phyloP scores from a whole-genome alignment of 2,797 vertebrate genomes.

The Botia almorhae region DNA sequence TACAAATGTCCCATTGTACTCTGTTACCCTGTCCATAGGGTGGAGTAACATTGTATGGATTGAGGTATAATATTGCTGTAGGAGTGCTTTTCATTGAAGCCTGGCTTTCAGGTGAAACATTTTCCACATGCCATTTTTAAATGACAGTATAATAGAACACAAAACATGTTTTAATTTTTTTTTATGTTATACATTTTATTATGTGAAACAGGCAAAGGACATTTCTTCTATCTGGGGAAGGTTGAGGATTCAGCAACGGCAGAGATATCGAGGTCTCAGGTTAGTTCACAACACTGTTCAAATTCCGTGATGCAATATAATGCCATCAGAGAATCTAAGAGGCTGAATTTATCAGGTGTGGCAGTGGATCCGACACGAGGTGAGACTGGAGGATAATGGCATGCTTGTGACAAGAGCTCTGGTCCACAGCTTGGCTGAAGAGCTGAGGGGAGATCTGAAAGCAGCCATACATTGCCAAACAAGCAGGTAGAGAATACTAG shows the following conservation, averaged over 20 bases:
- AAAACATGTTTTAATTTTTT: not conserved
- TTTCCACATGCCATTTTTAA: not conserved
- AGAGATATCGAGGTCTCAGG: slow-evolving; percentile 84
- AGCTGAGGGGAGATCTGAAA: slow-evolving; percentile 66
- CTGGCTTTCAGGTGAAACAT: slow-evolving; percentile 79
- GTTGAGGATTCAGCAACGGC: slow-evolving; percentile 82
- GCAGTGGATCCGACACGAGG: slow-evolving; percentile 80
- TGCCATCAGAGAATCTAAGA: not conserved
- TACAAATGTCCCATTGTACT: not conserved
- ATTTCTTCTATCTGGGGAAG: slow-evolving; percentile 80
- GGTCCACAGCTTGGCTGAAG: slow-evolving; percentile 70
- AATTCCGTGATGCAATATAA: not conserved
- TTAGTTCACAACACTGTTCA: slow-evolving; percentile 41
- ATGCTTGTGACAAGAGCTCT: slow-evolving; percentile 70
- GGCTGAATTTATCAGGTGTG: slow-evolving; percentile 69
- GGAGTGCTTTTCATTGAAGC: slow-evolving; percentile 81
- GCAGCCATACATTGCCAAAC: slow-evolving; percentile 44
- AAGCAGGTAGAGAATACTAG: slow-evolving; percentile 58
- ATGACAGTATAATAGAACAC: not conserved
- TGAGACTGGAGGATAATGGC: slow-evolving; percentile 74
- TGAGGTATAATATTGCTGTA: slow-evolving; percentile 79
- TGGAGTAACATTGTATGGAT: slow-evolving; percentile 77
- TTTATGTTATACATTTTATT: slow-evolving; percentile 10
- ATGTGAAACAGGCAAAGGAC: slow-evolving; percentile 68
- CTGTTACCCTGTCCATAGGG: slow-evolving; percentile 64